phyloP scores from a whole-genome alignment of 2,797 vertebrate species.

The Hybognathus amarus region DNA sequence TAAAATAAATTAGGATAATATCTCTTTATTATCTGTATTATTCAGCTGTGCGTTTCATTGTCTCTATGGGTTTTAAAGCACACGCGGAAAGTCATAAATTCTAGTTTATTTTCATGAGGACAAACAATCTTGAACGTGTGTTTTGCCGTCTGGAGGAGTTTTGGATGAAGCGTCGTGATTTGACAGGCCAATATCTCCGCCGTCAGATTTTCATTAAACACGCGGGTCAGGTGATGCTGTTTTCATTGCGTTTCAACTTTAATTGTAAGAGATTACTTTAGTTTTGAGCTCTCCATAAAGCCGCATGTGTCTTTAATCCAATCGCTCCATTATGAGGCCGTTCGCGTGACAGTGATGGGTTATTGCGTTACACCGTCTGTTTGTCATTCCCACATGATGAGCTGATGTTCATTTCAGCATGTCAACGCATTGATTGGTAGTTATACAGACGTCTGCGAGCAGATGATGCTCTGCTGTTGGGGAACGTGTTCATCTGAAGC shows the following conservation, averaged over 20 bases:
- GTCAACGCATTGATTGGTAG: constrained; percentile 31
- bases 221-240: constrained; percentile 42
- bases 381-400: constrained; percentile 46
- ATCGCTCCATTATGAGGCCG: constrained; percentile 48
- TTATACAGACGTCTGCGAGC: constrained; percentile 20
- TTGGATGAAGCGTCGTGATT: background rate
- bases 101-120: constrained; percentile 19
- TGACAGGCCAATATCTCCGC: constrained; percentile 50
- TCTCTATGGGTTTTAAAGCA: background rate
- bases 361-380: constrained; percentile 53
- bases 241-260: constrained; percentile 56
- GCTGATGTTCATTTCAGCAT: background rate
- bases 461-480: background rate
- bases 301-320: constrained; percentile 46
- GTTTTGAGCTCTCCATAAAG: constrained; percentile 24
- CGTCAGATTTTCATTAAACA: background rate
- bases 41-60: background rate
- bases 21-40: background rate
- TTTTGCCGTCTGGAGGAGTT: background rate
- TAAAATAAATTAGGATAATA: background rate
- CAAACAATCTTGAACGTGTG: background rate
- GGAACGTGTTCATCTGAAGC: background rate
- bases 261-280: constrained; percentile 55
- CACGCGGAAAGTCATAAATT: constrained; percentile 24
- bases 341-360: constrained; percentile 47